Conservation (phyloP, 2,797 vertebrate genomes). For the Poecilia gillii region DNA sequence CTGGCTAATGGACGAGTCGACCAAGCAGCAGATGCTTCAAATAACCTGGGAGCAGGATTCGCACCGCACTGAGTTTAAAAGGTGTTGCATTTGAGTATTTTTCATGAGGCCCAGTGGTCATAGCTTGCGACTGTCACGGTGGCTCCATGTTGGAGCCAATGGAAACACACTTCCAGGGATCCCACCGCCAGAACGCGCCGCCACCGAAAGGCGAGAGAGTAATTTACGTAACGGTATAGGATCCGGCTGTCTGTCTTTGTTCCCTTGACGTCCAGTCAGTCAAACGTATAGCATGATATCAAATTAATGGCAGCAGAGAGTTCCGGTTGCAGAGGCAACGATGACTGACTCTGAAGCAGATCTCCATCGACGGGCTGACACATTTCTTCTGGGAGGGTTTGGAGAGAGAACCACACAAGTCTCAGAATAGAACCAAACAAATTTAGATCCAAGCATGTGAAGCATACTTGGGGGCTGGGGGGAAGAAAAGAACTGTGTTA, state of each 20-base stretch:
- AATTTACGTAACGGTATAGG: not conserved
- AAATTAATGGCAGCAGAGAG: constrained; percentile 23
- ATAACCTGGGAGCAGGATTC: not conserved
- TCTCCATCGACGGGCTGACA: constrained; percentile 58
- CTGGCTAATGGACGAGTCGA: not conserved
- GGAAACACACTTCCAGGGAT: not conserved
- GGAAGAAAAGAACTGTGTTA: not conserved
- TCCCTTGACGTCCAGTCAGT: constrained; percentile 15
- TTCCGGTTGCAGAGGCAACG: constrained; percentile 18
- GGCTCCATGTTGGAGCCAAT: not conserved
- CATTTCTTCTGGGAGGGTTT: constrained; percentile 62
- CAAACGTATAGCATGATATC: constrained; percentile 20
- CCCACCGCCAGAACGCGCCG: not conserved
- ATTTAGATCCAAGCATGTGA: constrained; percentile 42
- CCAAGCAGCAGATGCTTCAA: not conserved
- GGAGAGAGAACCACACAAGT: constrained; percentile 28
- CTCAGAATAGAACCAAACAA: constrained; percentile 42
- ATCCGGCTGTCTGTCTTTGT: not conserved
- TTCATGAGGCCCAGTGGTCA: not conserved
- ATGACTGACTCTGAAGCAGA: constrained; percentile 53
- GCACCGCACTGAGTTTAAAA: not conserved
- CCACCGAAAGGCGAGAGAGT: not conserved
- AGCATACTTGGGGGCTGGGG: constrained; percentile 17
- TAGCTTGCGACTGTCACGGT: not conserved
- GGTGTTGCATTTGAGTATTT: not conserved